Percentiles rank a stretch among this genome's conserved stretches.
These are phyloP conservation scores for Phainopepla nitens DNA, from an alignment of 2,113 vertebrate species.

Conservation along the genomic window DNA sequence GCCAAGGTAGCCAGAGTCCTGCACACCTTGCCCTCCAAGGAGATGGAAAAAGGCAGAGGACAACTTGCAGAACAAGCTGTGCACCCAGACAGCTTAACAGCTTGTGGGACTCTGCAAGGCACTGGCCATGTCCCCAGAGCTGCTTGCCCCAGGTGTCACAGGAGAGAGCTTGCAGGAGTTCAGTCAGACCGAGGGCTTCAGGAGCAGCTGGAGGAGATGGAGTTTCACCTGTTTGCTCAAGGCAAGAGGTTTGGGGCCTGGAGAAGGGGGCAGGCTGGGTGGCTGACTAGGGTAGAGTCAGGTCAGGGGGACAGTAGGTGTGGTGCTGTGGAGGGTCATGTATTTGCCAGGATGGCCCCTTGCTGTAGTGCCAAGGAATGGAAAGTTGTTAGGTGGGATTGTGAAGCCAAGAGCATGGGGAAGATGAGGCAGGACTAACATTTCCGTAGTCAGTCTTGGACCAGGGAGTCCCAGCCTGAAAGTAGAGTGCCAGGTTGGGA, in stretches of 20 bases:
- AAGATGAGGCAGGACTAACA: neutral
- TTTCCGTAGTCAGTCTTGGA: neutral
- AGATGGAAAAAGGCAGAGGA: neutral
- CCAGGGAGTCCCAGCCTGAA: neutral
- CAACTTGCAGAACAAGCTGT: fast-evolving
- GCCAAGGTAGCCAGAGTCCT: neutral
- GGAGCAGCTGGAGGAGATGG: neutral
- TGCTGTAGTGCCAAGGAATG: neutral
- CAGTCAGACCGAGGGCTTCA: neutral
- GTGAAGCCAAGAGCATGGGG: neutral
- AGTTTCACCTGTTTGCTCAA: neutral
- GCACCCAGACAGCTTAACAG: neutral
- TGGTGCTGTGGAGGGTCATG: fast-evolving
- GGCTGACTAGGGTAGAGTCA: neutral
- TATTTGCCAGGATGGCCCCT: neutral
- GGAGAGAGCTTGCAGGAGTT: neutral
- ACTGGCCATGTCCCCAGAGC: neutral
- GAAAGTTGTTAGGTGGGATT: neutral
- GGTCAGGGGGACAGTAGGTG: neutral
- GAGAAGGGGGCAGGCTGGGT: neutral
- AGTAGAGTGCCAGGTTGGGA: fast-evolving
- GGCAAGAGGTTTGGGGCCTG: neutral
- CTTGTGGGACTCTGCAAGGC: neutral
- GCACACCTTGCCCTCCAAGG: neutral
- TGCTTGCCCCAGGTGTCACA: neutral